phyloP scores from a whole-genome alignment of 2,797 vertebrate species.

The Myripristis murdjan region DNA sequence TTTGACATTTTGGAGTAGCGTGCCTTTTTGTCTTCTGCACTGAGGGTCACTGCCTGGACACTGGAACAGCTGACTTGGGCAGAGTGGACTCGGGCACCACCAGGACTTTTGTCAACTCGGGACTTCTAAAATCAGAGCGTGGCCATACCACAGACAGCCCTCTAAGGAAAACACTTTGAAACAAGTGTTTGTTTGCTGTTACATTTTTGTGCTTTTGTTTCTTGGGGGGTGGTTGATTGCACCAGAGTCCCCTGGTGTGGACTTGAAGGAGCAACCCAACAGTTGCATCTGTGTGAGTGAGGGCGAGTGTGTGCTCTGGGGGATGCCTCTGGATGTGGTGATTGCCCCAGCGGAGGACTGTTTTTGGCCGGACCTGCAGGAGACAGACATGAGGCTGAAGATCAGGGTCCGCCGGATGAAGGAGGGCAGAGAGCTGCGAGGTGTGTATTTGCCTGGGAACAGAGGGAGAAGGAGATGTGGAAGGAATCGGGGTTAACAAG shows the following conservation, averaged over 20 bases:
- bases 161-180: conserved; percentile 56
- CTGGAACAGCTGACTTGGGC: conserved; percentile 36
- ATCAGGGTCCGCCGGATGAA: conserved; percentile 93
- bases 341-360: conserved; percentile 88
- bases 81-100: conserved; percentile 34
- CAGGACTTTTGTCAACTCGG: conserved; percentile 52
- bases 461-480: conserved; percentile 18
- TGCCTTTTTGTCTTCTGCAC: conserved; percentile 35
- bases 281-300: conserved; percentile 31
- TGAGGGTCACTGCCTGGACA: conserved; percentile 42
- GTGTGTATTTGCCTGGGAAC: conserved; percentile 84
- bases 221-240: conserved; percentile 17
- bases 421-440: conserved; percentile 91
- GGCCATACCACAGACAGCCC: conserved; percentile 23
- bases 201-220: conserved; percentile 33
- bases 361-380: conserved; percentile 90
- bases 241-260: conserved; percentile 44
- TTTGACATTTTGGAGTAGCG: conserved; percentile 57
- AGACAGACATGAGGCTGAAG: conserved; percentile 93
- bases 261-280: conserved; percentile 44
- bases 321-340: conserved; percentile 92
- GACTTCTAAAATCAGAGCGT: conserved; percentile 34
- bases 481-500: not conserved
- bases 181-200: conserved; percentile 21
- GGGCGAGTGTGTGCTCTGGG: conserved; percentile 61